A percentile compares a stretch with the other conserved stretches of the same genome.
phyloP scores from a whole-genome alignment of 2,888 invertebrate species.

The Lysandra coridon region DNA sequence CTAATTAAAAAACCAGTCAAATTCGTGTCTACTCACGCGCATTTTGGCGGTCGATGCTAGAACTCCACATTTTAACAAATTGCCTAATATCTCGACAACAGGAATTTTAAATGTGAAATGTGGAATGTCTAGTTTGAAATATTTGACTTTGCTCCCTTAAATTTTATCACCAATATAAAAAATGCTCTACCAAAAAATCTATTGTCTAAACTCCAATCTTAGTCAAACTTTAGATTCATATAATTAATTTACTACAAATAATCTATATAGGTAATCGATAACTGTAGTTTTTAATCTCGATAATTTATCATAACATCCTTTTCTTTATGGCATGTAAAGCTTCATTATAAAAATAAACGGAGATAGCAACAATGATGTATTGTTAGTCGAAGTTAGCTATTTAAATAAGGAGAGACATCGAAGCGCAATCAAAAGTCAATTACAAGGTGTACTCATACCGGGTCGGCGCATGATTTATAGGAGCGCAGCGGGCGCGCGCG shows the following conservation, averaged over 20 bases:
- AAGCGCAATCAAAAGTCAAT: constrained; percentile 74
- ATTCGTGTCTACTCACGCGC: constrained; percentile 4
- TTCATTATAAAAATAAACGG: constrained; percentile 34
- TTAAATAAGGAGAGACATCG: constrained; percentile 66
- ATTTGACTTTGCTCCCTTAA: background rate
- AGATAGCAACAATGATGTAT: constrained; percentile 44
- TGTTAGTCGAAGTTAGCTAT: constrained; percentile 52
- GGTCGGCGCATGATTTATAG: constrained; percentile 74
- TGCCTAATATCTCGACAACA: background rate
- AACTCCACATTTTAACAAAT: constrained; percentile 27
- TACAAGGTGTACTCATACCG: constrained; percentile 74
- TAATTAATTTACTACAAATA: constrained; percentile 16
- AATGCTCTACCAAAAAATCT: background rate
- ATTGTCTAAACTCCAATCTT: background rate
- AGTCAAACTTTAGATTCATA: background rate
- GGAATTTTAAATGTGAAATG: background rate
- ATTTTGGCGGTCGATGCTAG: constrained; percentile 1
- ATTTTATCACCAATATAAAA: background rate
- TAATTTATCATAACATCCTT: constrained; percentile 27
- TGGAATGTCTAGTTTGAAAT: background rate
- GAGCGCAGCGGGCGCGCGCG: constrained; percentile 75
- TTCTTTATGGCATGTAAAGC: constrained; percentile 25
- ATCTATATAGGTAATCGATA: constrained; percentile 15
- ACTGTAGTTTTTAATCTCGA: constrained; percentile 18
- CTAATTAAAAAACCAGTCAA: background rate